phyloP scores from a whole-genome alignment of 2,113 vertebrate species.

The Campylomormyrus tamandua region DNA sequence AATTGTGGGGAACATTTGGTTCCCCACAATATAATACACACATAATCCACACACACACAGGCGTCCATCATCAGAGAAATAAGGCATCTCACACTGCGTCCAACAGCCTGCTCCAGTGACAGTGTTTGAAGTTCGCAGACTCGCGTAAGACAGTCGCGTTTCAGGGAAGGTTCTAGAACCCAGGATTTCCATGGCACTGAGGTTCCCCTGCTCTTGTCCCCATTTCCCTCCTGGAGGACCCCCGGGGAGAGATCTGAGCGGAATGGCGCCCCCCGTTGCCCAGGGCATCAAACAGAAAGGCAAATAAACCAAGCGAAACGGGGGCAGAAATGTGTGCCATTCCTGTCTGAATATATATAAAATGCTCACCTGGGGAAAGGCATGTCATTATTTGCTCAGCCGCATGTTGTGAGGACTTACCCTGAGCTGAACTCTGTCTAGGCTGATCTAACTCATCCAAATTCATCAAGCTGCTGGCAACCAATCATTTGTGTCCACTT shows the following conservation, averaged over 20 bases:
- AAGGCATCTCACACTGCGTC: background rate
- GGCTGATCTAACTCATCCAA: background rate
- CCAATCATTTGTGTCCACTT: background rate
- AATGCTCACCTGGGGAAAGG: background rate
- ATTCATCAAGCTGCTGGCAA: background rate
- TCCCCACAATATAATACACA: too few relatives aligned
- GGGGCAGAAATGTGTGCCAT: background rate
- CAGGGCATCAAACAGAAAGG: background rate
- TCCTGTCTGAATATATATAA: conserved; percentile 6
- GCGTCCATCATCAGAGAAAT: background rate
- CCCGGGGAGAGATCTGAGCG: background rate
- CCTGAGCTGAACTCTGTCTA: background rate
- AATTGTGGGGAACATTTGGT: too few relatives aligned
- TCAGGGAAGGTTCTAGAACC: background rate
- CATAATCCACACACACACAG: background rate
- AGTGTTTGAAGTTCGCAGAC: background rate
- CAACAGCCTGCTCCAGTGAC: background rate
- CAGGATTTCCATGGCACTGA: background rate
- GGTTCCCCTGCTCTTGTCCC: background rate
- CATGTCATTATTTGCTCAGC: background rate
- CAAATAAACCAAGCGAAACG: background rate
- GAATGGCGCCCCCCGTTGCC: background rate
- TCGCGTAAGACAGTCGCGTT: background rate
- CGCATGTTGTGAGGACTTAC: background rate
- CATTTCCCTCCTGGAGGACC: background rate